Evolutionary conservation across 2,888 invertebrate species (phyloP), one percentile per base, ranked within the genome.

Genomic region (Neocrepidodera transversa): DNA sequence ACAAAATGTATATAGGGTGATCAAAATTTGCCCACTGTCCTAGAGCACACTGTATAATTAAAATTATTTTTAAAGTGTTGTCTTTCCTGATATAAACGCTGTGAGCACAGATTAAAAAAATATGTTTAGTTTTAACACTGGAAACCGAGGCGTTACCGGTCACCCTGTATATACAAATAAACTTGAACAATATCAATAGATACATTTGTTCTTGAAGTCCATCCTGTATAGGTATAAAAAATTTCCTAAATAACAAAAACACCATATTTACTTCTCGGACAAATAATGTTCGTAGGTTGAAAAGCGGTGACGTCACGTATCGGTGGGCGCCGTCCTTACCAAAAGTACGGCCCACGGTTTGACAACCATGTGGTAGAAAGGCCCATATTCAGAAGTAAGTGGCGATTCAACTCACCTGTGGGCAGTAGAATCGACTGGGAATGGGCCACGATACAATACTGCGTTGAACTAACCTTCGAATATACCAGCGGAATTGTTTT

Each of bases 261-360:
- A 32, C 13, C 11, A 2, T 23, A 23, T 6, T 6, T 6, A 23
- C 13, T 38, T 8, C 38, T 17, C 6, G 17, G 13, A 17, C 13
- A 11, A 6, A 40, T 26, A 48, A 47, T 47, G 14, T 45, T 38
- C 58, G 62, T 56, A 52, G 62, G 62, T 40, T 38, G 58, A 20
- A 26, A 14, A 26, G 26, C 18, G 45, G 55, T 68, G 70, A 71
- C 71, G 71, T 71, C 68, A 71, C 5, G 20, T 18, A 4, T 43
- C 40, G 59, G 68, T 67, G 69, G 71, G 71, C 66, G 68, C 66
- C 66, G 58, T 68, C 67, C 67, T 71, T 65, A 69, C 73, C 71
- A 73, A 73, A 73, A 70, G 62, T 60, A 48, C 67, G 63, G 62
- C 73, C 73, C 68, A 71, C 73, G 42, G 47, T 11, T n/a, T 51